Conservation (phyloP, 2,113 vertebrate species). For the Limanda limanda region DNA sequence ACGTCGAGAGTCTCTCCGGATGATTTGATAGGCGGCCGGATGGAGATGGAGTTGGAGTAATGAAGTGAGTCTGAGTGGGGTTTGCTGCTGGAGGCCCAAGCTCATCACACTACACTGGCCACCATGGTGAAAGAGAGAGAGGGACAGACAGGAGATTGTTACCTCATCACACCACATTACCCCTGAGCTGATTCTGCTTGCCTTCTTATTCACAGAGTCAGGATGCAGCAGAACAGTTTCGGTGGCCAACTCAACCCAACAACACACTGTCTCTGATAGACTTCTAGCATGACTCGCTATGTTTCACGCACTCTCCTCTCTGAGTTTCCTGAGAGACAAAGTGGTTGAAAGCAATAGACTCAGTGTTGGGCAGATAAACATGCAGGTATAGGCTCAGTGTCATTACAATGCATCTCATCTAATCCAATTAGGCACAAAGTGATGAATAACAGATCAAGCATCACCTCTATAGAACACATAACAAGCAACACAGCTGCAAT, state of each 20-base stretch:
- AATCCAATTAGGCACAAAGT: slow-evolving; percentile 43
- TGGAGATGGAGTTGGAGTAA: slow-evolving; percentile 66
- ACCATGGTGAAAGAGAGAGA: slow-evolving; percentile 6
- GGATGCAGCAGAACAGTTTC: slow-evolving; percentile 13
- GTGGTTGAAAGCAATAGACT: background rate
- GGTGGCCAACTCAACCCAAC: too few relatives aligned
- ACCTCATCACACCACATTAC: slow-evolving; percentile 39
- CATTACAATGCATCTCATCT: slow-evolving; percentile 47
- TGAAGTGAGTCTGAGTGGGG: slow-evolving; percentile 70
- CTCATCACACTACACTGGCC: slow-evolving; percentile 55
- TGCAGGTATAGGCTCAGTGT: background rate
- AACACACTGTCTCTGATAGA: slow-evolving; percentile 20
- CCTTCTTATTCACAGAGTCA: slow-evolving; percentile 30
- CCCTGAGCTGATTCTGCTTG: slow-evolving; percentile 34
- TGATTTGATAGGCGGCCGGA: slow-evolving; percentile 62
- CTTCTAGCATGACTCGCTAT: background rate
- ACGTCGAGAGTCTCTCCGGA: slow-evolving; percentile 42
- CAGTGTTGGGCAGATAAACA: slow-evolving; percentile 18
- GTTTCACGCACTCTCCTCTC: background rate
- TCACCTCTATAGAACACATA: slow-evolving; percentile 6
- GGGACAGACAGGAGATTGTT: slow-evolving; percentile 12
- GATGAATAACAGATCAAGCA: slow-evolving; percentile 51
- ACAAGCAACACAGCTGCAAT: slow-evolving; percentile 3
- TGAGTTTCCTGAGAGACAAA: slow-evolving; percentile 31
- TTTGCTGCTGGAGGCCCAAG: slow-evolving; percentile 63